Evolutionary conservation across 2,888 invertebrate species (phyloP), one percentile per base, ranked within the genome.

Genomic region (Himalopsyche tibetana): DNA sequence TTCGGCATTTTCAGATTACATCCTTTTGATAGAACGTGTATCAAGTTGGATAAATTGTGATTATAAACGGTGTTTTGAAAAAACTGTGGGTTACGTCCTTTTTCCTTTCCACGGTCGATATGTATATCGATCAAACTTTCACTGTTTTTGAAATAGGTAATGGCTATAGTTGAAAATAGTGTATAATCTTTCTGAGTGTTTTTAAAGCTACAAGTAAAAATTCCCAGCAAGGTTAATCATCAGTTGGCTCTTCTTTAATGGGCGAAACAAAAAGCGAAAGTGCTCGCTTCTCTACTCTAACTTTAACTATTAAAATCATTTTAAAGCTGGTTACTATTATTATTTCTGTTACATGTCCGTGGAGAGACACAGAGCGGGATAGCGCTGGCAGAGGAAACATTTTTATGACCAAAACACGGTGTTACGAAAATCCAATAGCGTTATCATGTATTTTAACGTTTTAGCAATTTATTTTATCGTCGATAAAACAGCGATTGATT

Each of bases 261-360:
- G 63, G 8, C 19, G 19, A 63, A 19, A 63, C 63, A 63, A 63
- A 63, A 63, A 63, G 63, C 19, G 63, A 63, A 63, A 63, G 63
- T 63, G 19, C 63, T 63, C 63, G 63, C 63, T 15, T 51, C 51
- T 15, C 51, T 51, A 15, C 15, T 51, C 63, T 28, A 63, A 63
- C 63, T 63, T 63, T 63, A 2, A n/a, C 63, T 63, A 63, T 63
- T 63, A 63, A 63, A 63, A 63, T 63, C 63, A 63, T 63, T 63
- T 19, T 63, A 63, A 63, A 63, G 63, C 19, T 63, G 19, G 19
- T 19, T 19, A 63, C 63, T 63, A 63, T 63, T 63, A 63, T 63
- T 63, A 63, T 51, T 51, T 51, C 63, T 63, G 28, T 8, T 63
- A 63, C 63, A 63, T 63, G 63, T 63, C 63, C 63, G 63, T 19